Percentiles rank a stretch among this genome's conserved stretches.
Conservation (phyloP, 2,888 invertebrate genomes). For the Panopea generosa region DNA sequence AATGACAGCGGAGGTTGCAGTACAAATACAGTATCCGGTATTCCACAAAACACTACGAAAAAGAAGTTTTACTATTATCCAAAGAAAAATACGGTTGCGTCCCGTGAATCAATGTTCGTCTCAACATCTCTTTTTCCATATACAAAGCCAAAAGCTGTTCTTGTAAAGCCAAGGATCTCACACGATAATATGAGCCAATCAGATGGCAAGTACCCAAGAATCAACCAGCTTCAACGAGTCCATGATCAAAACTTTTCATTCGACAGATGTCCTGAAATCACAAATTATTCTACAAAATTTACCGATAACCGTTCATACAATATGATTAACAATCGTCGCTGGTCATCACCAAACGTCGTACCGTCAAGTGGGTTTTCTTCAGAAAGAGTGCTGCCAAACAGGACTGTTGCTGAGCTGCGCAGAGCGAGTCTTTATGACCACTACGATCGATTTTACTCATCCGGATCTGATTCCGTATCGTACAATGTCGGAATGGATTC, state of each 20-base stretch:
- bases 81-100: conserved; percentile 2
- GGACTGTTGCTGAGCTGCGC: conserved; percentile 37
- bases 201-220: no score
- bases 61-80: conserved; percentile 42
- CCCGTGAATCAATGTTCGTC: conserved; percentile 34
- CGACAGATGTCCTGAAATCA: no score
- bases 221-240: no score
- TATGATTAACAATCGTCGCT: conserved; percentile 34
- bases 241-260: no score
- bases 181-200: background rate
- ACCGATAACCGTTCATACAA: no score
- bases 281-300: no score
- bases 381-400: conserved; percentile 36
- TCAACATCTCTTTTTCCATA: conserved; percentile 50
- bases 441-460: background rate
- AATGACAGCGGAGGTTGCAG: conserved; percentile 19
- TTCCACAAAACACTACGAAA: background rate
- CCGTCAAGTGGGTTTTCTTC: background rate
- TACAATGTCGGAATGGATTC: background rate
- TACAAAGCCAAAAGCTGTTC: conserved; percentile 48
- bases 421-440: background rate
- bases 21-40: background rate
- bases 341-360: conserved; percentile 18
- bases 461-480: background rate
- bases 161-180: conserved; percentile 19